Conservation (phyloP, 2,888 invertebrate genomes). For the Parasteatoda lunata region DNA sequence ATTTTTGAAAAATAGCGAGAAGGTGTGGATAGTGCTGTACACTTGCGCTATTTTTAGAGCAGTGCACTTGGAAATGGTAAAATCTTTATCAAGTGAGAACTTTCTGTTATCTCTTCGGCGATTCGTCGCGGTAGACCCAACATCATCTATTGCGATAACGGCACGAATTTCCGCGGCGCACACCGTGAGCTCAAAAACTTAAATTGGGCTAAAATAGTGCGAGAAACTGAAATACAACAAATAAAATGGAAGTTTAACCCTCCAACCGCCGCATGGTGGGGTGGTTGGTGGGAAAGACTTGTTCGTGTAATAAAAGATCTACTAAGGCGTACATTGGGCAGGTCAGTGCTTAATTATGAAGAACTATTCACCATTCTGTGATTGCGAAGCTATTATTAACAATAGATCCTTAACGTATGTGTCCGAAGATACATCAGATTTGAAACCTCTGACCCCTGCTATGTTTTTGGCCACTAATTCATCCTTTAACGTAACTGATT, state of each 20-base stretch:
- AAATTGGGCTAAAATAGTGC: neutral
- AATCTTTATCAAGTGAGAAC: neutral
- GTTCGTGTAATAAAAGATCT: neutral
- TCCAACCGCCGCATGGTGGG: neutral
- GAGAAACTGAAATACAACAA: neutral
- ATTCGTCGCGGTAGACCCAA: slow-evolving; percentile 4
- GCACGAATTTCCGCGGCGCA: neutral
- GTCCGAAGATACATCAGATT: neutral
- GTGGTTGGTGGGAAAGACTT: neutral
- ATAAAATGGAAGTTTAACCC: neutral
- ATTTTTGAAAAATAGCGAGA: neutral
- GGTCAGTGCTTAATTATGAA: neutral
- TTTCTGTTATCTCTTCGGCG: neutral
- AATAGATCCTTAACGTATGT: neutral
- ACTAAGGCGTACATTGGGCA: neutral
- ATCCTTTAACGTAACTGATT: too few species aligned
- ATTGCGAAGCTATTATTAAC: neutral
- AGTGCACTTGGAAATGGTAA: slow-evolving; percentile 2
- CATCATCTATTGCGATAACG: neutral
- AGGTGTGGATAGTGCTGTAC: slow-evolving; percentile 4
- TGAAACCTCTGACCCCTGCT: neutral
- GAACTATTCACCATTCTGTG: neutral
- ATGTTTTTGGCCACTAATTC: neutral
- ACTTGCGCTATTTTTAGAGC: neutral
- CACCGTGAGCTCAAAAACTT: neutral